A percentile compares a stretch with the other conserved stretches of the same genome.
These are phyloP conservation scores for Lamprotornis superbus DNA, from an alignment of 2,113 vertebrate species.

Conservation along the genomic window DNA sequence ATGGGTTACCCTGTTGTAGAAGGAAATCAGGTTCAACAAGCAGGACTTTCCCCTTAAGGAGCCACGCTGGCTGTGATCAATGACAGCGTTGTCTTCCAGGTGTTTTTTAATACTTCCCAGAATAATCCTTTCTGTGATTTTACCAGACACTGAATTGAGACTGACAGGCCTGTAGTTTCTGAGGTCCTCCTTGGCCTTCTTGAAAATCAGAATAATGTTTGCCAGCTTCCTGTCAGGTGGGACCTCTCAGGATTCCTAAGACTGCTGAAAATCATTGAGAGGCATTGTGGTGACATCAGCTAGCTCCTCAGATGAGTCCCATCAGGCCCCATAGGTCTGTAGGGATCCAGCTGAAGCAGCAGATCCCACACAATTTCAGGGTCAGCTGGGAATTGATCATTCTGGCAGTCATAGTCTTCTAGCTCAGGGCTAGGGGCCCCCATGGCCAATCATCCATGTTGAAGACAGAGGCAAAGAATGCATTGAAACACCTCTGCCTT, in stretches of 20 bases:
- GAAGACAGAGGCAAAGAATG: not conserved
- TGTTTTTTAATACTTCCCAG: not conserved
- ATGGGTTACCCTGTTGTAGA: not conserved
- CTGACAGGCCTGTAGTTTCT: not conserved
- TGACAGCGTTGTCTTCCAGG: not conserved
- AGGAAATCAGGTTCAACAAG: not conserved
- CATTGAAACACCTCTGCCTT: not conserved
- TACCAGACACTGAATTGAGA: not conserved
- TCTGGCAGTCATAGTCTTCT: not conserved
- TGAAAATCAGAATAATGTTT: not conserved
- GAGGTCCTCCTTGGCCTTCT: not conserved
- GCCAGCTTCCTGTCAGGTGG: not conserved
- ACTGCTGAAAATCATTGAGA: not conserved
- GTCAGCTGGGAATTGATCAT: not conserved
- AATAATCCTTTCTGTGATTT: not conserved
- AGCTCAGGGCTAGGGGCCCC: not conserved
- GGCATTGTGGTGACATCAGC: not conserved
- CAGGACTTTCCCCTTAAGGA: not conserved
- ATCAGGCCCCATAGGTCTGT: not conserved
- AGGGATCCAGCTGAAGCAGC: not conserved
- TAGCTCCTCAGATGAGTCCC: not conserved
- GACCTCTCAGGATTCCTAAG: not conserved
- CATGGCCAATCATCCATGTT: fast-evolving
- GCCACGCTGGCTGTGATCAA: not conserved
- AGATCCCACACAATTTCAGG: not conserved